Evolutionary conservation across 2,797 vertebrate genomes (phyloP).

Genomic region (Enoplosus armatus): DNA sequence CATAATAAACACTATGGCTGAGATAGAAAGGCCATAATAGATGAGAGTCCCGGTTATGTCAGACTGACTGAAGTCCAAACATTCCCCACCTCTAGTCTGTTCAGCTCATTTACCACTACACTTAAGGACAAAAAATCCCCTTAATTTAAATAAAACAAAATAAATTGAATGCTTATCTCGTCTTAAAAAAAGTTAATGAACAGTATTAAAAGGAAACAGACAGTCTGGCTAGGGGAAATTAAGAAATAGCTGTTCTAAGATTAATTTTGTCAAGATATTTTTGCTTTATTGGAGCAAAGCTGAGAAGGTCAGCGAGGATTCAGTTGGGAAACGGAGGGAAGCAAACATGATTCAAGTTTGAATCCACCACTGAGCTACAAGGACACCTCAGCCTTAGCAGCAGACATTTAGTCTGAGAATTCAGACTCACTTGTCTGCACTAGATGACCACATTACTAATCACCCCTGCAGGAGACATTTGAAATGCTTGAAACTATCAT

Average conservation of each 20-base stretch:
- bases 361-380: constrained; percentile 29
- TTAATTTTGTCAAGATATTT: constrained; percentile 33
- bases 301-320: constrained; percentile 26
- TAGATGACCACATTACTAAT: constrained; percentile 60
- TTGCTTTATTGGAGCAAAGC: constrained; percentile 29
- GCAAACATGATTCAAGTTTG: constrained; percentile 19
- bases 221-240: constrained; percentile 21
- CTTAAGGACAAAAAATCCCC: constrained; percentile 5
- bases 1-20: constrained; percentile 21
- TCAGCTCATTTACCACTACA: background rate
- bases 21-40: constrained; percentile 23
- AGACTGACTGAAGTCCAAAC: constrained; percentile 9
- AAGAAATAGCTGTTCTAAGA: constrained; percentile 31
- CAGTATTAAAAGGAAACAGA: constrained; percentile 28
- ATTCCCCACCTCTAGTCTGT: background rate
- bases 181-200: constrained; percentile 47
- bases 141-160: constrained; percentile 36
- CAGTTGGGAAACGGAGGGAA: background rate
- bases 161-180: constrained; percentile 54
- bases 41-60: constrained; percentile 22
- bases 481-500: constrained; percentile 50
- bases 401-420: constrained; percentile 59
- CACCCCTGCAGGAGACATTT: constrained; percentile 57
- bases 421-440: constrained; percentile 42
- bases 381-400: constrained; percentile 41